These are phyloP conservation scores for Triplophysa dalaica DNA, from an alignment of 2,113 vertebrate species.

Conservation along the genomic window DNA sequence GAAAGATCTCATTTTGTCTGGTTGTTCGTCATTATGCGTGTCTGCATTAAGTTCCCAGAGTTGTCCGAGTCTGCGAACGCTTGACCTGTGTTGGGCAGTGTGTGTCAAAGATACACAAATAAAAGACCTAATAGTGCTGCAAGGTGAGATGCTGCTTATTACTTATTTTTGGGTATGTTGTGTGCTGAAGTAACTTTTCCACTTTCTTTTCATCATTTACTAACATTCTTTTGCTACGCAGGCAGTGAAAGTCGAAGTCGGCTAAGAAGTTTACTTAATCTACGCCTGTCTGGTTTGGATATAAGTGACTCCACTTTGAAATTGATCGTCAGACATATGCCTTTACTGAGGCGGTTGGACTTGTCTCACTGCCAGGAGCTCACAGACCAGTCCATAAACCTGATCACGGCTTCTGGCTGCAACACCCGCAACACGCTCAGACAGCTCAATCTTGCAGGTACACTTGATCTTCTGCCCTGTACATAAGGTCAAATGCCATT, in stretches of 20 bases:
- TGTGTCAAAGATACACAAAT: constrained; percentile 93
- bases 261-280: constrained; percentile 88
- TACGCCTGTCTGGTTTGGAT: constrained; percentile 91
- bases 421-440: constrained; percentile 89
- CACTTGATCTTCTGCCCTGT: not conserved
- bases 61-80: constrained; percentile 88
- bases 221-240: constrained; percentile 49
- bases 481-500: not conserved
- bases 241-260: constrained; percentile 92
- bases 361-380: constrained; percentile 91
- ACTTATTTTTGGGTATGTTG: not conserved
- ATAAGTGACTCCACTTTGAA: constrained; percentile 88
- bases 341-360: constrained; percentile 89
- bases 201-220: not conserved
- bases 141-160: constrained; percentile 64
- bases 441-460: constrained; percentile 93
- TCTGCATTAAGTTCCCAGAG: constrained; percentile 88
- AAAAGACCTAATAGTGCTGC: constrained; percentile 85
- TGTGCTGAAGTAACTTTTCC: not conserved
- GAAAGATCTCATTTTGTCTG: constrained; percentile 89
- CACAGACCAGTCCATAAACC: constrained; percentile 86
- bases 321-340: constrained; percentile 92
- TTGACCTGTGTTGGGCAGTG: constrained; percentile 96
- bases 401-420: constrained; percentile 88
- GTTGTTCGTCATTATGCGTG: constrained; percentile 90